Evolutionary conservation across 2,113 vertebrate species (phyloP).

Genomic region (Calidris pygmaea): DNA sequence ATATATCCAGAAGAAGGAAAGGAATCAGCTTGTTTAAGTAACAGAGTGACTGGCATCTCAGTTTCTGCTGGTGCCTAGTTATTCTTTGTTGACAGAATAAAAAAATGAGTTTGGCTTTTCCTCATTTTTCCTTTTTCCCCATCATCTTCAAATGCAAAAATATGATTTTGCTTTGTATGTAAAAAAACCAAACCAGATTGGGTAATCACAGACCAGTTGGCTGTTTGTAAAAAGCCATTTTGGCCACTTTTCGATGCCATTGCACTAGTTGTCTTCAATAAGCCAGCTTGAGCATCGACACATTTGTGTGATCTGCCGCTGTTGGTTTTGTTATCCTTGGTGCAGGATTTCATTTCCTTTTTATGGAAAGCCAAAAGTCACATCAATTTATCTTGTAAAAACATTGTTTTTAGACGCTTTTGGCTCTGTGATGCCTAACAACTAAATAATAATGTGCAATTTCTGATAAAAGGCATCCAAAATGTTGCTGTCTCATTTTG

Average conservation of each 20-base stretch:
- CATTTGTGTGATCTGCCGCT: not conserved
- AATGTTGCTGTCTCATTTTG: not conserved
- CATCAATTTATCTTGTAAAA: not conserved
- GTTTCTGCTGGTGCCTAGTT: not conserved
- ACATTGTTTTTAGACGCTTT: not conserved
- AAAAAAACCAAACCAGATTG: not conserved
- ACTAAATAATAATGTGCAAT: not conserved
- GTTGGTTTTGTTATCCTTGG: not conserved
- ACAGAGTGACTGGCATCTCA: not conserved
- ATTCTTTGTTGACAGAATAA: not conserved
- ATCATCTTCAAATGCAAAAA: not conserved
- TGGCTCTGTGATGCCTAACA: not conserved
- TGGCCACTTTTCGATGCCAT: not conserved
- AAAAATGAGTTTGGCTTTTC: not conserved
- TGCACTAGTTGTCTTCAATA: not conserved
- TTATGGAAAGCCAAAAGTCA: not conserved
- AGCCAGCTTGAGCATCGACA: not conserved
- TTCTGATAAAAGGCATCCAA: not conserved
- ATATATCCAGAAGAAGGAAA: not conserved
- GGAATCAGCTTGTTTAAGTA: not conserved
- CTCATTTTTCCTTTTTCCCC: not conserved
- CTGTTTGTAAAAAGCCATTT: not conserved
- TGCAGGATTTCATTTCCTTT: not conserved
- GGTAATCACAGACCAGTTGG: not conserved
- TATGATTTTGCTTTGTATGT: not conserved